These are phyloP conservation scores for Xylocampa areola DNA, from an alignment of 2,888 invertebrate genomes.

Conservation along the genomic window DNA sequence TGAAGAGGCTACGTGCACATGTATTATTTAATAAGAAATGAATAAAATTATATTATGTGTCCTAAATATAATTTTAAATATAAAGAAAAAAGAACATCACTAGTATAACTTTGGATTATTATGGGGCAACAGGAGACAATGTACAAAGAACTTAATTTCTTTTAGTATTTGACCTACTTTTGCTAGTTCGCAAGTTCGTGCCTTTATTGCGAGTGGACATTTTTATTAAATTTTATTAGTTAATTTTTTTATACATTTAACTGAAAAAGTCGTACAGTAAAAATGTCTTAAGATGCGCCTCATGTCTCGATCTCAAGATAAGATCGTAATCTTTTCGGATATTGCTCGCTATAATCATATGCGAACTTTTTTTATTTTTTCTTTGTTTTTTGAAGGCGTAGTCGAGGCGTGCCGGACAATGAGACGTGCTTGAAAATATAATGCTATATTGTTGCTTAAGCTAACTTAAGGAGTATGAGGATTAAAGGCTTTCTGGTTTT, in stretches of 20 bases:
- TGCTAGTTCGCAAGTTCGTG: slow-evolving; percentile 10
- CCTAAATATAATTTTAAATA: no score
- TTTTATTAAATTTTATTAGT: slow-evolving; percentile 9
- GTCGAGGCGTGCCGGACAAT: slow-evolving; percentile 79
- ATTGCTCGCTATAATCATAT: slow-evolving; percentile 89
- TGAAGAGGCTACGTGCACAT: not conserved
- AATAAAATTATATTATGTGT: no score
- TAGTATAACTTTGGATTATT: slow-evolving; percentile 9
- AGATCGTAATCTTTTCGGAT: slow-evolving; percentile 88
- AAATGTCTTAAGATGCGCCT: slow-evolving; percentile 77
- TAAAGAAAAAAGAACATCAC: not conserved
- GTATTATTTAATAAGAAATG: slow-evolving; percentile 3
- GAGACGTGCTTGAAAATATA: slow-evolving; percentile 76
- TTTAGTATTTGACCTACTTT: slow-evolving; percentile 18
- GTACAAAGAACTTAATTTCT: slow-evolving; percentile 1
- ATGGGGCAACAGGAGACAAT: slow-evolving; percentile 21
- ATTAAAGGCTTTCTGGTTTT: slow-evolving; percentile 47
- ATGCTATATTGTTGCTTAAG: slow-evolving; percentile 64
- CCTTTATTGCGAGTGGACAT: slow-evolving; percentile 4
- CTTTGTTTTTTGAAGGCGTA: slow-evolving; percentile 75
- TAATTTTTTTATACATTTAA: not conserved
- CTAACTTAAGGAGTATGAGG: slow-evolving; percentile 53
- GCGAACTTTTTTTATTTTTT: slow-evolving; percentile 75
- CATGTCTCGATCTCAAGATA: slow-evolving; percentile 85
- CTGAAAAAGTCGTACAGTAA: slow-evolving; percentile 72